Percentiles rank a stretch among this genome's conserved stretches.
Evolutionary conservation across 2,888 invertebrate species (phyloP).

Genomic region (Labia minor): DNA sequence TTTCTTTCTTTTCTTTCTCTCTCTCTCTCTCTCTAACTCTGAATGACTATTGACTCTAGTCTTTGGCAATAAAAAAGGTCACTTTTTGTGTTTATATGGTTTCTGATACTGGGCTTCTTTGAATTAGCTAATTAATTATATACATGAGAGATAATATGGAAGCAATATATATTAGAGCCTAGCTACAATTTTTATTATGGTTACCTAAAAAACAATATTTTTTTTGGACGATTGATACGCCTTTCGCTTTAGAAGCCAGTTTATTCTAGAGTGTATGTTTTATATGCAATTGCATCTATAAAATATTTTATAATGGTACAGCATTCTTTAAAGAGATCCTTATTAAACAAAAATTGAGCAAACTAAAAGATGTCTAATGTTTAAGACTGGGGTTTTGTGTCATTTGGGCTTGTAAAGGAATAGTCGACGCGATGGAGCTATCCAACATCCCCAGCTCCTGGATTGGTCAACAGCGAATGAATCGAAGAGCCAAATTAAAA

Average conservation of each 20-base stretch:
- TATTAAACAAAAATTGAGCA: constrained; percentile 7
- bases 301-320: not conserved
- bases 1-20: too few species aligned
- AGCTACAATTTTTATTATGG: not conserved
- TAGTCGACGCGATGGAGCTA: not conserved
- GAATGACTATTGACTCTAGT: not conserved
- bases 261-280: not conserved
- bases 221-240: constrained; percentile 2
- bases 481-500: too few species aligned
- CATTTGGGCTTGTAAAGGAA: not conserved
- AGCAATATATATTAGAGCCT: not conserved
- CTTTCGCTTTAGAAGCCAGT: constrained; percentile 5
- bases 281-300: not conserved
- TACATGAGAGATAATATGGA: not conserved
- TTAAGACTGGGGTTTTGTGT: not conserved
- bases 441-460: not conserved
- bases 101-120: not conserved
- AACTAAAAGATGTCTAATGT: not conserved
- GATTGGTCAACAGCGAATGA: not conserved
- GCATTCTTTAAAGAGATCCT: not conserved
- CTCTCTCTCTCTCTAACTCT: too few species aligned
- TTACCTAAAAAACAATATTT: not conserved
- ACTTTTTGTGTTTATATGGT: not conserved
- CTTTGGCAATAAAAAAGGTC: not conserved
- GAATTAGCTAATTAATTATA: not conserved